Base-by-base conservation (phyloP, 23 tunicate genomes). In the Phallusia fumigata region DNA sequence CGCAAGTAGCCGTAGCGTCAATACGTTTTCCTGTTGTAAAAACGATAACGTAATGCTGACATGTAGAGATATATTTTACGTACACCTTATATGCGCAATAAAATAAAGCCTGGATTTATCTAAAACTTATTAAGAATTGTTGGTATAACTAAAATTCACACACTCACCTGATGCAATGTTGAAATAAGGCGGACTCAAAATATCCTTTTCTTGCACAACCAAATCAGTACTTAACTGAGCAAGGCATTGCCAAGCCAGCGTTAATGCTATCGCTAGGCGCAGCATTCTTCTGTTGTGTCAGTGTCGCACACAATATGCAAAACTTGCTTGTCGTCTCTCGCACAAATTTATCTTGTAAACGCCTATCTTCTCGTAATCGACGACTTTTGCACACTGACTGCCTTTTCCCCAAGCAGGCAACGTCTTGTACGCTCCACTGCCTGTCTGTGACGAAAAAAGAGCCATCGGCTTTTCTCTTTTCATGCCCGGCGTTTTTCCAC, bases 1-100 rank as follows among this genome's bases (percentile, higher is more conserved):
- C 99, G 52, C 99, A 96, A 10, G 99, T 96, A 5, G 99, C 97
- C 33, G 99, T 96, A 8, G 99, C 73, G 3, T 78, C 88, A 33
- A 96, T 96, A 49, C 80, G 81, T 52, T 89, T 88, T 18, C 99
- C 99, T 91, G 72, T 53, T 28, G 40, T 28, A 36, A 74, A 50
- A 44, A n/a, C n/a, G n/a, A n/a, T n/a, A 51, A 81, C 5, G 47
- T 40, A 40, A 40, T 40, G 47, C 47, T 40, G 10, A 40, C 10
- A 10, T 3, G 5, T 40, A 40, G 8, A 40, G 10, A 40, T n/a
- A n/a, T n/a, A n/a, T n/a, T n/a, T n/a, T n/a, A n/a, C n/a, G n/a
- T n/a, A n/a, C n/a, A n/a, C n/a, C n/a, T n/a, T 21, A 21, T 53
- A 18, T 53, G 65, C 19, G n/a, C n/a, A n/a, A n/a, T n/a, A n/a